A percentile compares a stretch with the other conserved stretches of the same genome.
phyloP scores from a whole-genome alignment of 2,113 vertebrate genomes.

The Gadus chalcogrammus region DNA sequence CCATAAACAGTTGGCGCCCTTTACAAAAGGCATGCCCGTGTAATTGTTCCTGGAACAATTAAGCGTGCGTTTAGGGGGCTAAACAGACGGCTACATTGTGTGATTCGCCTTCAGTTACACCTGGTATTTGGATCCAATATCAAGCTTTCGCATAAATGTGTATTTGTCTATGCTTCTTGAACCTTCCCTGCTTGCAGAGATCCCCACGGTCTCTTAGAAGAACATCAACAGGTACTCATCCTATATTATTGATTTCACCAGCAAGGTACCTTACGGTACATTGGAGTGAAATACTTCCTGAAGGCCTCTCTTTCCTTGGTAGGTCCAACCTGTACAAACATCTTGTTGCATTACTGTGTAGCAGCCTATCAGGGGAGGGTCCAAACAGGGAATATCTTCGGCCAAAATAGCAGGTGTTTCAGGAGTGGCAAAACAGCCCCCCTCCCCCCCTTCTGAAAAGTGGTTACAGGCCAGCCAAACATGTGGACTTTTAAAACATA shows the following conservation, averaged over 20 bases:
- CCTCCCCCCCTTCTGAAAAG: too few species aligned
- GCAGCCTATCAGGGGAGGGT: neutral
- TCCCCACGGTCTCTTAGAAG: constrained; percentile 20
- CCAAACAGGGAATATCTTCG: neutral
- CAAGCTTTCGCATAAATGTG: constrained; percentile 35
- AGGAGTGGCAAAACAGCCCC: constrained; percentile 28
- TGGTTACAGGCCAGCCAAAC: constrained; percentile 4
- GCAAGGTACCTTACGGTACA: constrained; percentile 3
- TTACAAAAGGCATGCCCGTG: constrained; percentile 56
- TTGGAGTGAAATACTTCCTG: constrained; percentile 7
- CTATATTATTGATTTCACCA: constrained; percentile 19
- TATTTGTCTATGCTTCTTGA: constrained; percentile 40
- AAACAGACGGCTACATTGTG: constrained; percentile 46
- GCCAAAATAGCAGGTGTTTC: constrained; percentile 40
- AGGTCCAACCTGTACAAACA: too few species aligned
- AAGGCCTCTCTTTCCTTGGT: too few species aligned
- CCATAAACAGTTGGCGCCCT: constrained; percentile 49
- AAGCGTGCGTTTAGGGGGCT: constrained; percentile 7
- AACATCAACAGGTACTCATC: constrained; percentile 28
- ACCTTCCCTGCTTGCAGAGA: constrained; percentile 24
- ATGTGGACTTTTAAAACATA: constrained; percentile 41
- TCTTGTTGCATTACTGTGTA: neutral
- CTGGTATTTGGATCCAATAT: constrained; percentile 49
- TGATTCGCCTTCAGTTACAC: constrained; percentile 38
- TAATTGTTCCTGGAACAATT: constrained; percentile 43